phyloP scores from a whole-genome alignment of 2,888 invertebrate genomes.

The Venusia cambrica region DNA sequence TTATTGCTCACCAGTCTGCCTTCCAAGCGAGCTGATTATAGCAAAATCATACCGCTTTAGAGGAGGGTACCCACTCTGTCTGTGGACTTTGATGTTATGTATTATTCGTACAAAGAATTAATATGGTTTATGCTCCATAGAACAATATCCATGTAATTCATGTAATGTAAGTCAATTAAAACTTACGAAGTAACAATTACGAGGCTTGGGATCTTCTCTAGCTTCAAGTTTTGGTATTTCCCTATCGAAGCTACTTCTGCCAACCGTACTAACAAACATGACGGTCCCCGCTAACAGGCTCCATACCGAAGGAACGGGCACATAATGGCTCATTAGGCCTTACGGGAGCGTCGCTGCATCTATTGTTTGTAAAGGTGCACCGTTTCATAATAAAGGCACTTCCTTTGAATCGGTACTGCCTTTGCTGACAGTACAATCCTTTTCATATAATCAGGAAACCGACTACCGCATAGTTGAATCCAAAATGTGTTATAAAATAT shows the following conservation, averaged over 20 bases:
- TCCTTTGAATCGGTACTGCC: conserved; percentile 51
- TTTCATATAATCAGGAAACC: conserved; percentile 35
- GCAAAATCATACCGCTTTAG: too few species aligned
- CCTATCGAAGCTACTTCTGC: conserved; percentile 7
- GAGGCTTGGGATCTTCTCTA: too few species aligned
- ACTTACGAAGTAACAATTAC: too few species aligned
- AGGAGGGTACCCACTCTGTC: too few species aligned
- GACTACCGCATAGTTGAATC: conserved; percentile 24
- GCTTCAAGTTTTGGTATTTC: too few species aligned
- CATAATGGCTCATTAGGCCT: conserved; percentile 74
- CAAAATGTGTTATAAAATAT: conserved; percentile 36
- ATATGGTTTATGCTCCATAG: too few species aligned
- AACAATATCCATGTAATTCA: too few species aligned
- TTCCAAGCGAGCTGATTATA: too few species aligned
- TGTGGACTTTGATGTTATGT: too few species aligned
- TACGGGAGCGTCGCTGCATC: conserved; percentile 51
- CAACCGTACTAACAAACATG: conserved; percentile 27
- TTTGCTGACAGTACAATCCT: conserved; percentile 49
- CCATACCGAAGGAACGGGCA: conserved; percentile 46
- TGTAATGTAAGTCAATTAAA: too few species aligned
- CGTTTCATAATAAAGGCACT: conserved; percentile 65
- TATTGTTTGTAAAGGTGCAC: conserved; percentile 66
- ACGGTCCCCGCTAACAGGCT: conserved; percentile 44
- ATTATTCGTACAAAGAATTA: too few species aligned
- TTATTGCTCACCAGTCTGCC: too few species aligned